Conservation (phyloP, 2,797 vertebrate genomes). For the Pseudomugil gertrudae region DNA sequence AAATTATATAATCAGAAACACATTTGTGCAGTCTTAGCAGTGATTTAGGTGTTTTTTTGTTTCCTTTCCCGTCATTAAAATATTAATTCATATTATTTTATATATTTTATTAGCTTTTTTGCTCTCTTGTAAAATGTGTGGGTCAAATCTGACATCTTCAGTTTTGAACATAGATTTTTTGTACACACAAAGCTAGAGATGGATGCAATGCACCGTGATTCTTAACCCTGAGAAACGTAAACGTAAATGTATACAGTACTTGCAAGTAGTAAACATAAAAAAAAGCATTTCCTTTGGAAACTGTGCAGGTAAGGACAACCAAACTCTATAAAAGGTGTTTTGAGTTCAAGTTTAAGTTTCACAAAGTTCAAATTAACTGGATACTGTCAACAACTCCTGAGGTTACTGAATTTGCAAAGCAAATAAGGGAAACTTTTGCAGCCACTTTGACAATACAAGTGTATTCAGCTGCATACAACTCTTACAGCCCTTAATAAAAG, state of each 20-base stretch:
- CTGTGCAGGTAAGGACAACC: background rate
- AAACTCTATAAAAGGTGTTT: background rate
- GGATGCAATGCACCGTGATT: background rate
- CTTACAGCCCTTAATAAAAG: conserved; percentile 12
- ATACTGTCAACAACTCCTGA: background rate
- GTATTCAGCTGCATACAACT: conserved; percentile 20
- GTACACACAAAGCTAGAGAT: background rate
- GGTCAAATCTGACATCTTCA: background rate
- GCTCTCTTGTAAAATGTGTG: too few species aligned
- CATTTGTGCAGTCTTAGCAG: too few species aligned
- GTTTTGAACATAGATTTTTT: background rate
- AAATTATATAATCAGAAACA: too few species aligned
- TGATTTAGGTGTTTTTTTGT: too few species aligned
- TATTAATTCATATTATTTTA: too few species aligned
- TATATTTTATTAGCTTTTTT: too few species aligned
- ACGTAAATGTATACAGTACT: background rate
- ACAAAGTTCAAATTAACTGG: background rate
- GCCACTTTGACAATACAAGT: conserved; percentile 5
- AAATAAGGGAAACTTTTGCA: conserved; percentile 1
- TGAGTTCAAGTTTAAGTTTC: too few species aligned
- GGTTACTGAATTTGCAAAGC: conserved; percentile 4
- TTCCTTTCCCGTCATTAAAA: too few species aligned
- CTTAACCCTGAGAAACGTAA: background rate
- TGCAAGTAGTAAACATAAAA: background rate
- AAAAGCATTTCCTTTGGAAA: background rate